Conservation (phyloP, 2,113 vertebrate genomes). For the Pitta sordida region DNA sequence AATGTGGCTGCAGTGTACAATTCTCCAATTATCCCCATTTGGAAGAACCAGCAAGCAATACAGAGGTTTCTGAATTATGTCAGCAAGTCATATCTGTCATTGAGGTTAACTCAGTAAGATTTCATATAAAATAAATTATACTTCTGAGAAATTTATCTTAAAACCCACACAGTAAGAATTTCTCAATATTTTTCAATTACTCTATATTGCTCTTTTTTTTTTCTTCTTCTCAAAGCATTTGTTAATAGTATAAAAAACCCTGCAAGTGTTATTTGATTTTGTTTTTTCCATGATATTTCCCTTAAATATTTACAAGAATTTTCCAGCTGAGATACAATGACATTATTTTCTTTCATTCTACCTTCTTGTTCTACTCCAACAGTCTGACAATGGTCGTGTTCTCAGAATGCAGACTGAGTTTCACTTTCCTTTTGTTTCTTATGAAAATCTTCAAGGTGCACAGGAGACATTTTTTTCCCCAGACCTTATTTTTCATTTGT, state of each 20-base stretch:
- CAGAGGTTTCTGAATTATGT: background rate
- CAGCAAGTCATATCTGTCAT: background rate
- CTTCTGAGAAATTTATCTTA: background rate
- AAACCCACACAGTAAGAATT: background rate
- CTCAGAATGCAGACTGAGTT: background rate
- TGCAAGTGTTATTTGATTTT: background rate
- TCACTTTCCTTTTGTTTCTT: slow-evolving; percentile 36
- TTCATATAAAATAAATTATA: background rate
- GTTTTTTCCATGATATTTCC: background rate
- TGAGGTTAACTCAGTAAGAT: background rate
- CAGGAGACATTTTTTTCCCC: background rate
- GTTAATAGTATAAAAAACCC: background rate
- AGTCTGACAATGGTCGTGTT: background rate
- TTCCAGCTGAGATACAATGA: background rate
- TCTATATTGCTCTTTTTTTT: background rate
- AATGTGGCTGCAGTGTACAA: background rate
- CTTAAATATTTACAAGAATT: slow-evolving; percentile 16
- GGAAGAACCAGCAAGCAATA: background rate
- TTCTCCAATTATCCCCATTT: background rate
- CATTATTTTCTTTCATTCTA: slow-evolving; percentile 1
- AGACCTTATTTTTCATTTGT: background rate
- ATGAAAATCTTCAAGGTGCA: background rate
- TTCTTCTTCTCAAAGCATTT: background rate
- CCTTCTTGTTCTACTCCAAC: slow-evolving; percentile 21
- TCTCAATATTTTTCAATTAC: background rate